phyloP scores from a whole-genome alignment of 2,113 vertebrate genomes.

The Dendropsophus ebraccatus region DNA sequence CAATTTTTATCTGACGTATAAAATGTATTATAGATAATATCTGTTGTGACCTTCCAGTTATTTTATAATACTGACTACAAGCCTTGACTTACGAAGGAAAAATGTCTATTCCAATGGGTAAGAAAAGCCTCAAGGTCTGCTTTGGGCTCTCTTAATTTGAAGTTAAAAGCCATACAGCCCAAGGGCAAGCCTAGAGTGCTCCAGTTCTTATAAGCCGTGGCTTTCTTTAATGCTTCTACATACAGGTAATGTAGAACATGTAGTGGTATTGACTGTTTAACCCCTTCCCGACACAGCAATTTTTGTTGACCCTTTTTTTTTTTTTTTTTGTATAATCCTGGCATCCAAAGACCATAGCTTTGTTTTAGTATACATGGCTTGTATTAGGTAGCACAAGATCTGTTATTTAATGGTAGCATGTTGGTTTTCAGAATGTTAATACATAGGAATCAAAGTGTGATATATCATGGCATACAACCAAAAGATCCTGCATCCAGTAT shows the following conservation, averaged over 20 bases:
- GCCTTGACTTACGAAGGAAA: background rate
- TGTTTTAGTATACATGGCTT: too few species aligned
- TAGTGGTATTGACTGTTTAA: background rate
- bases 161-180: slow-evolving; percentile 28
- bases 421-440: too few species aligned
- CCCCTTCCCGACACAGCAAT: too few species aligned
- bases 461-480: too few species aligned
- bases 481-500: too few species aligned
- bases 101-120: background rate
- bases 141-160: slow-evolving; percentile 36
- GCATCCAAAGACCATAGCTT: too few species aligned
- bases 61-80: slow-evolving; percentile 21
- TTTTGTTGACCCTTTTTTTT: too few species aligned
- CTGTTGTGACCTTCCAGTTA: slow-evolving; percentile 5
- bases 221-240: background rate
- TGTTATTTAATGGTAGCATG: too few species aligned
- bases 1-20: slow-evolving; percentile 32
- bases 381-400: too few species aligned
- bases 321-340: too few species aligned
- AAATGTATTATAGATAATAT: slow-evolving; percentile 33
- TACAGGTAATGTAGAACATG: background rate
- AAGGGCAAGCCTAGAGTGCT: slow-evolving; percentile 2
- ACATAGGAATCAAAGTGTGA: too few species aligned
- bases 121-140: slow-evolving; percentile 29
- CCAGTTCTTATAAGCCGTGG: background rate